Base-by-base conservation (phyloP, 2,797 vertebrate genomes). In the Pristis pectinata region DNA sequence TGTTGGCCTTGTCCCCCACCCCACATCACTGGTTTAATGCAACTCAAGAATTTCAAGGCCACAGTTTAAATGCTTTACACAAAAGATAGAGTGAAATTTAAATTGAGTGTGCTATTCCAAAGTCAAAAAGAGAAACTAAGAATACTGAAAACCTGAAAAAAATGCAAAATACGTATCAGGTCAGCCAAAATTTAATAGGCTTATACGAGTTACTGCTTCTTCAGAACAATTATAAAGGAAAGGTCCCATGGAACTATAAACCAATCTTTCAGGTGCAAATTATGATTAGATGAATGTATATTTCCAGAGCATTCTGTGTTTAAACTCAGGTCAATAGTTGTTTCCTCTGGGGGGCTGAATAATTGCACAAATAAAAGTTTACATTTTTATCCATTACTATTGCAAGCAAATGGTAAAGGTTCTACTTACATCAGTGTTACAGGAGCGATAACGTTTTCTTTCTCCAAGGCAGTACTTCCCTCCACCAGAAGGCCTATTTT, bases 391-490 rank as follows among this genome's bases (percentile, higher is more conserved):
- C 74, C 94, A 94, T 41, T 37, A 37, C 34, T 34, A 56, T 64
- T 59, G 74, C n/a, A 30, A 85, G 30, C 17, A 67, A 67, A 30
- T 49, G 64, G 41, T 85, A 44, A 94, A 37, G 53, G n/a, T 94
- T 95, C 96, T 96, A 99, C 99, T 99, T 97, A 99, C 99, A 95
- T 99, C 98, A 0, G 98, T 99, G 97, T 99, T 99, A 96, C 99
- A 99, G 56, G 99, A 99, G 95, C 98, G 98, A 96, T 99, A 99
- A 49, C 98, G 98, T 95, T 99, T 99, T 96, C 99, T 98, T 97
- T 99, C 98, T 83, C 99, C 99, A 87, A 99, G 98, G 96, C 99
- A 99, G 59, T 99, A 99, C 96, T 98, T 99, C 95, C 99, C 99
- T 97, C 98, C 99, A 97, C 99, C 98, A 95, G 98, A 98, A 94